A percentile compares a stretch with the other conserved stretches of the same genome.
Conservation (phyloP, 2,797 vertebrate genomes). For the Anguilla pacifica region DNA sequence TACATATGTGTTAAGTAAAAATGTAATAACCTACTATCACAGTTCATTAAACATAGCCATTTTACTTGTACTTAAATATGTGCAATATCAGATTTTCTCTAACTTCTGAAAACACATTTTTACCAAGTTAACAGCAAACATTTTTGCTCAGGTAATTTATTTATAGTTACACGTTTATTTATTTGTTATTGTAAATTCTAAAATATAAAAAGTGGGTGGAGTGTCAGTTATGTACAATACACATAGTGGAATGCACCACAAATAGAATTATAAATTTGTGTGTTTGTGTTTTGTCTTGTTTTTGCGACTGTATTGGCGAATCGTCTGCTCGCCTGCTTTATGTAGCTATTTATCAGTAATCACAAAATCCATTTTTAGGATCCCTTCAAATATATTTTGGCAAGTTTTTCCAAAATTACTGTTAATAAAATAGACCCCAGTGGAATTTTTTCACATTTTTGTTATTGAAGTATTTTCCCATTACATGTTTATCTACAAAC, state of each 20-base stretch:
- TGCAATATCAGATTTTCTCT: slow-evolving; percentile 1
- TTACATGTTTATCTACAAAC: background rate
- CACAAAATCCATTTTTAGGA: background rate
- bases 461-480: background rate
- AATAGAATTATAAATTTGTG: background rate
- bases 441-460: background rate
- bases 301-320: background rate
- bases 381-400: background rate
- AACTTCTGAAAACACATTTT: background rate
- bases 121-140: background rate
- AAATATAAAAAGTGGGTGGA: background rate
- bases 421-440: background rate
- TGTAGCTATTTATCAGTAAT: background rate
- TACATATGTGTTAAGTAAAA: slow-evolving; percentile 3
- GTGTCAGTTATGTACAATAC: background rate
- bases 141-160: background rate
- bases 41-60: background rate
- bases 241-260: background rate
- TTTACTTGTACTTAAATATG: background rate
- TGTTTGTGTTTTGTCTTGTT: background rate
- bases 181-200: background rate
- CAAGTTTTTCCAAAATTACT: background rate
- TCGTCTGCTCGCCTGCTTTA: background rate
- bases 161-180: slow-evolving; percentile 9
- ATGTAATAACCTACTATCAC: background rate